A percentile compares a stretch with the other conserved stretches of the same genome.
Evolutionary conservation across 2,113 vertebrate species (phyloP).

Genomic region (Argyrosomus japonicus): DNA sequence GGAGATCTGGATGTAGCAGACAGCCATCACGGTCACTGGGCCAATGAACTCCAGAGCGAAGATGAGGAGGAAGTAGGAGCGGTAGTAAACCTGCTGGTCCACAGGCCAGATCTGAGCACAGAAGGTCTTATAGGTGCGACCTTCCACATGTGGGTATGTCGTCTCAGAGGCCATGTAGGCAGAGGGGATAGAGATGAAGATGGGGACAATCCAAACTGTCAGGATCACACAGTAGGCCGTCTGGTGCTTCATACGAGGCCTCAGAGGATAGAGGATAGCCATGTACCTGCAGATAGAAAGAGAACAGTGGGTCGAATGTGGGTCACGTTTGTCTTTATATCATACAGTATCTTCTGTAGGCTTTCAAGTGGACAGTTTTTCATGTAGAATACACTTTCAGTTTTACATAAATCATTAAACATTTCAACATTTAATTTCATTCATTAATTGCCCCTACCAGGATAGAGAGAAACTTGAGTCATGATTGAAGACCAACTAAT

Average conservation of each 20-base stretch:
- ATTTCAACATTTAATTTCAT: too few relatives aligned
- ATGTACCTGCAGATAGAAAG: conserved; percentile 86
- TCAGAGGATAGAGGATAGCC: conserved; percentile 93
- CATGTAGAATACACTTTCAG: too few relatives aligned
- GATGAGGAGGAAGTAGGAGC: conserved; percentile 94
- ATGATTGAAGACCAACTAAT: too few relatives aligned
- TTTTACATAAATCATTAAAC: too few relatives aligned
- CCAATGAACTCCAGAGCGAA: conserved; percentile 90
- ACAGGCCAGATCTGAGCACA: conserved; percentile 96
- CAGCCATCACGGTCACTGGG: conserved; percentile 89
- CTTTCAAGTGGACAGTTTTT: too few relatives aligned
- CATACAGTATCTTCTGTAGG: too few relatives aligned
- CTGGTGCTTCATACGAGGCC: conserved; percentile 92
- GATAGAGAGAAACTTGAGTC: too few relatives aligned
- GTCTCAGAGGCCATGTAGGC: conserved; percentile 93
- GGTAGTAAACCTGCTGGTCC: conserved; percentile 91
- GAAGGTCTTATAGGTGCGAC: conserved; percentile 89
- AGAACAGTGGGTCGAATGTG: neutral
- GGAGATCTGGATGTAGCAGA: conserved; percentile 92
- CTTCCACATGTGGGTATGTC: conserved; percentile 73
- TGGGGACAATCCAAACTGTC: conserved; percentile 89
- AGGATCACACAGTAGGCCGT: conserved; percentile 84
- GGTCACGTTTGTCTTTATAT: neutral
- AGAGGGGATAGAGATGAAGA: conserved; percentile 92
- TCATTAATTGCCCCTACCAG: too few relatives aligned